A percentile compares a stretch with the other conserved stretches of the same genome.
Evolutionary conservation across 2,113 vertebrate species (phyloP).

Genomic region (Gila orcuttii): DNA sequence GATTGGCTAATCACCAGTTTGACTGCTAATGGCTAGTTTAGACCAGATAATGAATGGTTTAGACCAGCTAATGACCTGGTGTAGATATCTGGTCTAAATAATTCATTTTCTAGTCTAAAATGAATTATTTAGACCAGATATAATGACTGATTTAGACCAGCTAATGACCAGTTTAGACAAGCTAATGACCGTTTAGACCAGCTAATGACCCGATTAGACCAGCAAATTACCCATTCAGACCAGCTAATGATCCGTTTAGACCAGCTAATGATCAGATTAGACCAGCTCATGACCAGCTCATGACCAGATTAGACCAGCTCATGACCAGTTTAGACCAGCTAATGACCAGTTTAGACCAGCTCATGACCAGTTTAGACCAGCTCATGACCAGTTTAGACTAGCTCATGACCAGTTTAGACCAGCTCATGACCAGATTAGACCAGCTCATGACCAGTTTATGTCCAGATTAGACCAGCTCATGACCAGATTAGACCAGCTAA

Average conservation of each 20-base stretch:
- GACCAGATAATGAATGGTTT: too few relatives aligned
- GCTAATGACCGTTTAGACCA: too few relatives aligned
- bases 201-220: too few relatives aligned
- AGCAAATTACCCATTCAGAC: not conserved
- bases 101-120: too few relatives aligned
- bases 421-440: not conserved
- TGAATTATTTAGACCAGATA: too few relatives aligned
- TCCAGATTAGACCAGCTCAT: not conserved
- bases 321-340: not conserved
- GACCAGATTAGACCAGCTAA: not conserved
- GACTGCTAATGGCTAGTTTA: too few relatives aligned
- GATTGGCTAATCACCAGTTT: too few relatives aligned
- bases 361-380: not conserved
- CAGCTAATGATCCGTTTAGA: not conserved
- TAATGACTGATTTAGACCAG: too few relatives aligned
- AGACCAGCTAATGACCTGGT: accelerated
- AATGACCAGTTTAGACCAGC: not conserved
- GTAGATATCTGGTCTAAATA: too few relatives aligned
- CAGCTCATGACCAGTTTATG: not conserved
- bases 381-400: not conserved
- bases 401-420: not conserved
- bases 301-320: not conserved
- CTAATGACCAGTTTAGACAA: too few relatives aligned
- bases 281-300: not conserved
- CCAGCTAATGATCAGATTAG: not conserved